Percentiles rank a stretch among this genome's conserved stretches.
Conservation (phyloP, 2,888 invertebrate species). For the Lepidonotus clava region DNA sequence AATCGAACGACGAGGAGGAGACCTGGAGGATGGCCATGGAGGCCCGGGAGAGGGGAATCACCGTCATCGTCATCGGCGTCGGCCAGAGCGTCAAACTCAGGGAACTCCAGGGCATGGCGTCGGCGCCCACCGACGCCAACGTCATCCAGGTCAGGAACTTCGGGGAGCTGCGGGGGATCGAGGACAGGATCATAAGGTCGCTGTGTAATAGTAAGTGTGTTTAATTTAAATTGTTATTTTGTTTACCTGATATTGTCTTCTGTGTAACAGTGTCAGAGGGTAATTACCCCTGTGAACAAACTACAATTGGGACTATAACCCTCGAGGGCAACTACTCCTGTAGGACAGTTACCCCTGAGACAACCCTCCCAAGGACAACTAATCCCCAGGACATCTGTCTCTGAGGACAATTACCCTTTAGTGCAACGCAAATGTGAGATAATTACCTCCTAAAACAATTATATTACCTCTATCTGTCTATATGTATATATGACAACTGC, state of each 20-base stretch:
- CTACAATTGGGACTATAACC: too few species aligned
- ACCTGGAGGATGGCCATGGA: slow-evolving; percentile 61
- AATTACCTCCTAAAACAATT: too few species aligned
- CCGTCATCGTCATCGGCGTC: slow-evolving; percentile 56
- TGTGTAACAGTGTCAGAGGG: too few species aligned
- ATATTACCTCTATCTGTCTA: too few species aligned
- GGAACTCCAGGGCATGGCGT: slow-evolving; percentile 72
- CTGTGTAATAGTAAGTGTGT: slow-evolving; percentile 70
- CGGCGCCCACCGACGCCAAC: slow-evolving; percentile 66
- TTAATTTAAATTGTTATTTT: neutral
- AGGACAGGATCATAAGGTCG: slow-evolving; percentile 50
- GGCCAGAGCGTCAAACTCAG: slow-evolving; percentile 61
- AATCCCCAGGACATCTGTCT: too few species aligned
- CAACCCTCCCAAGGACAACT: too few species aligned
- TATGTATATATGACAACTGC: too few species aligned
- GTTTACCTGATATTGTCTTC: neutral
- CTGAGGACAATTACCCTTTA: too few species aligned
- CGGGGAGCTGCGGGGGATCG: slow-evolving; percentile 51
- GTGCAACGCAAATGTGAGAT: too few species aligned
- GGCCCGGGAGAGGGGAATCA: slow-evolving; percentile 55
- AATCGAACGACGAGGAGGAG: slow-evolving; percentile 49
- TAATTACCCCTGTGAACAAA: too few species aligned
- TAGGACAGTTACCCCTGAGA: too few species aligned
- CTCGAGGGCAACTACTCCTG: too few species aligned
- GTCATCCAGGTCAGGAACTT: slow-evolving; percentile 57